Evolutionary conservation across 1,140 invertebrate species (phyloP).

Genomic region (Zaprionus taronus): DNA sequence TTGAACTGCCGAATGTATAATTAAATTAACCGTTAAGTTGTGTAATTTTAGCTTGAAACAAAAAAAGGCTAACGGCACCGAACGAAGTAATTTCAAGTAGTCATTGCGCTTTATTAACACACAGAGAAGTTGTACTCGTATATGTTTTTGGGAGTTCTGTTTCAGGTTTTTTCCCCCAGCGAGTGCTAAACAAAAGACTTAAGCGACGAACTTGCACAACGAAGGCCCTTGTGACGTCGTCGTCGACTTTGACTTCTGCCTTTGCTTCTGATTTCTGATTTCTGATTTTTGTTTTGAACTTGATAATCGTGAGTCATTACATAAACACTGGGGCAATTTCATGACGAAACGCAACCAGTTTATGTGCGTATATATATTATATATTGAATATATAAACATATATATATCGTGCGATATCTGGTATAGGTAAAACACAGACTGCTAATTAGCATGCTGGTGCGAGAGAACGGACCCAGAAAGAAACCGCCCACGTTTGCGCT

Average conservation of each 20-base stretch:
- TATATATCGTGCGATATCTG: background rate
- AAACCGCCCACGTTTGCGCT: constrained; percentile 31
- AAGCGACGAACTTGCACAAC: constrained; percentile 43
- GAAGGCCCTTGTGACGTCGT: constrained; percentile 27
- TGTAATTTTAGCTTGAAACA: constrained; percentile 35
- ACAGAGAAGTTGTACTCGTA: background rate
- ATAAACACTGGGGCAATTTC: constrained; percentile 35
- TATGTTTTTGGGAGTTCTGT: constrained; percentile 16
- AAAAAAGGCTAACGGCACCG: constrained; percentile 35
- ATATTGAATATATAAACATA: constrained; percentile 4
- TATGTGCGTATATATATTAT: constrained; percentile 7
- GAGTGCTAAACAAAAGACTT: constrained; percentile 45
- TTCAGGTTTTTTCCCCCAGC: constrained; percentile 6
- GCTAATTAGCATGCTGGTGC: constrained; percentile 52
- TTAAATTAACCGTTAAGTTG: constrained; percentile 57
- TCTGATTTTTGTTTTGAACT: constrained; percentile 10
- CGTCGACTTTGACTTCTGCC: background rate
- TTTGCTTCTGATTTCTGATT: background rate
- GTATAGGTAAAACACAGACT: background rate
- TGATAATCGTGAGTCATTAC: constrained; percentile 43
- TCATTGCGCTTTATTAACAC: constrained; percentile 42
- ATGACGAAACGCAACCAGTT: constrained; percentile 45
- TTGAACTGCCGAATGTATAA: constrained; percentile 21
- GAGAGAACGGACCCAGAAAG: constrained; percentile 31
- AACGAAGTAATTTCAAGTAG: constrained; percentile 18